Evolutionary conservation across 2,797 vertebrate species (phyloP), one percentile per base, ranked within the genome.

Genomic region (Sebastes vulpes): DNA sequence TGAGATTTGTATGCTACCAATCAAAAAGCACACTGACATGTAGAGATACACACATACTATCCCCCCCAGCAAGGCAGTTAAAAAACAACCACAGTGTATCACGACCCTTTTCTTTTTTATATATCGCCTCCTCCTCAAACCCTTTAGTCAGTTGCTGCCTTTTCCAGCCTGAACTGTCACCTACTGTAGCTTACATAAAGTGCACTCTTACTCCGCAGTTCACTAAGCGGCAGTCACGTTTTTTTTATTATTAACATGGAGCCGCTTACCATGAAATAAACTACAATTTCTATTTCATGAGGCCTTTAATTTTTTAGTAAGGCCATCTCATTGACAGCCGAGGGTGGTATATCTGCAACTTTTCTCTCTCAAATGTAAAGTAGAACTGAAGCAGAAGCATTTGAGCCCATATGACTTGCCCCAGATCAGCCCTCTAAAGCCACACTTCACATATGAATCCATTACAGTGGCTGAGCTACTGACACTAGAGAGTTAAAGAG

Each of bases 41-140:
- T 26, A 72, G 7, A 59, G 48, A 63, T 12, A 48, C 28, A 72
- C 46, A 7, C 26, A 61, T 14, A 42, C 42, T 46, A 16, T 18
- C 18, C 20, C 67, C 28, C 25, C n/a, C 5, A 35, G 72, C 56
- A 52, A 35, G 12, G 66, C 54, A 38, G 26, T 56, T 52, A 29
- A 77, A 77, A 66, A 79, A 80, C 29, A 83, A 74, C 65, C 48
- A 58, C 28, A 9, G 54, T 66, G 65, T 23, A 72, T 82, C 64
- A 50, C 4, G 8, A 25, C 60, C 59, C 65, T 54, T 58, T 35
- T 66, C 16, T 54, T 16, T 59, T 79, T 81, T 80, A 81, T 57
- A 75, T 57, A 75, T 58, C 48, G 35, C 77, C 84, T 83, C 79
- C 75, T 88, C 81, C 75, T 87, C 74, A 81, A 81, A 88, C 79